Evolutionary conservation across 2,113 vertebrate species (phyloP).

Genomic region (Xenopus borealis): DNA sequence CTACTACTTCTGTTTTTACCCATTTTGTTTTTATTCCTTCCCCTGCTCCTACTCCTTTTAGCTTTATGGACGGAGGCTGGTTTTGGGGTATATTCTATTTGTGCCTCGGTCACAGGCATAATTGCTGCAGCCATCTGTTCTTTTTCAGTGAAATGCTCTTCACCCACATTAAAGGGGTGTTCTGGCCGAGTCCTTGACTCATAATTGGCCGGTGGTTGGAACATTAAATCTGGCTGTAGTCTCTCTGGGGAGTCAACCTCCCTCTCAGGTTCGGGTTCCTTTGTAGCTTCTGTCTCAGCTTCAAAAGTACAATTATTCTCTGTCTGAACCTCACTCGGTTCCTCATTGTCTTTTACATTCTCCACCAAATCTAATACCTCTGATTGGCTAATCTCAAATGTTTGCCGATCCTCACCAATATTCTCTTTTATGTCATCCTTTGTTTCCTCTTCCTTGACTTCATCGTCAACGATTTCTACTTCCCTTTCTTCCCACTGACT

Average conservation of each 20-base stretch:
- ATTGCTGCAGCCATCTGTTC: conserved; percentile 57
- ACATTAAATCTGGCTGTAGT: conserved; percentile 56
- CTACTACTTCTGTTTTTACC: conserved; percentile 72
- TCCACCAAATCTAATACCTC: conserved; percentile 67
- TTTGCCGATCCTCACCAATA: conserved; percentile 9
- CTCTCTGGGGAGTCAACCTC: conserved; percentile 63
- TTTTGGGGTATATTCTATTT: conserved; percentile 58
- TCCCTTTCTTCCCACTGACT: conserved; percentile 65
- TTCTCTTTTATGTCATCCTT: conserved; percentile 59
- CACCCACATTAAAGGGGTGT: conserved; percentile 59
- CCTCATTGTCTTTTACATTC: conserved; percentile 60
- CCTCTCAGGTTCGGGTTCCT: conserved; percentile 56
- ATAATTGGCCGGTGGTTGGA: conserved; percentile 24
- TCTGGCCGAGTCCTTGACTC: conserved; percentile 24
- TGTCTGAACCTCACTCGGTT: conserved; percentile 62
- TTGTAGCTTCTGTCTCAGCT: conserved; percentile 59
- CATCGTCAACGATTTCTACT: conserved; percentile 60
- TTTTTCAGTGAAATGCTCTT: conserved; percentile 60
- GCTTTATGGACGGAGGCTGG: conserved; percentile 51
- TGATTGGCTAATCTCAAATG: conserved; percentile 15
- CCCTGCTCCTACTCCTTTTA: conserved; percentile 71
- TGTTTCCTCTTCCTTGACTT: conserved; percentile 60
- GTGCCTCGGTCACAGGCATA: conserved; percentile 58
- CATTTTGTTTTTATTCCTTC: conserved; percentile 71
- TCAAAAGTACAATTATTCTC: conserved; percentile 57